Base-by-base conservation (phyloP, 1,140 invertebrate genomes). In the Camponotus pennsylvanicus region DNA sequence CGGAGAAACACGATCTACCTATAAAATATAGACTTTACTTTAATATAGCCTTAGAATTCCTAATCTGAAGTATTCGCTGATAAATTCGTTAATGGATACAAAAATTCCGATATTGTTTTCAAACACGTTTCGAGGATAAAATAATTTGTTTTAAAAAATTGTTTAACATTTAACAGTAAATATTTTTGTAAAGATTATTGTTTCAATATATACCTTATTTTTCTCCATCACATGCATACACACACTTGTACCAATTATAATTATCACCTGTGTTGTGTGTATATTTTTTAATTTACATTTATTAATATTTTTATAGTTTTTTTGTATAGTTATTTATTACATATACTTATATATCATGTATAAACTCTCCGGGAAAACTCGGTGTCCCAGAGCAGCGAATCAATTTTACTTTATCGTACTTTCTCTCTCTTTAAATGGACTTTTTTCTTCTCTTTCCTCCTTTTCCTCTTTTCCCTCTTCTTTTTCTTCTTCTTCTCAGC, bases 381-480 rank as follows among this genome's bases (percentile, higher is more conserved):
- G 55, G 34, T 52, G 49, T 49, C 34, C 18, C 78, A 57, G 64
- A 70, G 78, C 78, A 80, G 78, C 64, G 42, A 80, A 80, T 80
- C 78, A 80, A 80, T 80, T 80, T 80, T 59, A 80, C 32, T n/a
- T 57, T 57, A 70, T 34, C 18, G 37, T 40, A 42, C 52, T 80
- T 80, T 80, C 49, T 70, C 49, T 70, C 61, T 78, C 45, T 71
- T 32, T 57, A 57, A 69, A 69, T 69, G 37, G 34, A 37, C 45
- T 70, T 70, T 80, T 69, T 57, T n/a, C 3, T n/a, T 42, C 40
- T 3, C 3, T 27, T 42, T 11, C 2, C 13, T 55, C 57, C 21
- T n/a, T 32, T 32, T 52, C 37, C 4, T 32, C 21, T 13, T 21
- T 6, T 9, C 3, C 27, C 52, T n/a, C 27, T 66, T 27, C 27